Evolutionary conservation across 2,797 vertebrate genomes (phyloP).

Genomic region (Gallirallus australis): DNA sequence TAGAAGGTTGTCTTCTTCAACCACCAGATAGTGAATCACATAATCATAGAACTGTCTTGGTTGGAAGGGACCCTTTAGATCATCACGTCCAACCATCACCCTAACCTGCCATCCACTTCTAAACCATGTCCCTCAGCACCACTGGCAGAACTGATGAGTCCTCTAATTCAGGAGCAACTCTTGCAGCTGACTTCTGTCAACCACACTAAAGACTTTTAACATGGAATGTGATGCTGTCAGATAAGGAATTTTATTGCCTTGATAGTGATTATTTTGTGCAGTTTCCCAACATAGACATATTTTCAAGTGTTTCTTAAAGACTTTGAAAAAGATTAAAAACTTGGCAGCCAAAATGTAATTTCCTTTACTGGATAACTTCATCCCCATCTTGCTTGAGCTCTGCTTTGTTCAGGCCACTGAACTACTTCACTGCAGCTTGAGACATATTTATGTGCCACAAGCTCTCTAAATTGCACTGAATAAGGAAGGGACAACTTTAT

Average conservation of each 20-base stretch:
- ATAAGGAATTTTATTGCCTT: background rate
- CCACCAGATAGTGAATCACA: background rate
- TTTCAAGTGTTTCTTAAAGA: background rate
- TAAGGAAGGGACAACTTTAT: background rate
- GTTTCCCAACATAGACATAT: background rate
- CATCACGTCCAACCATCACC: no score
- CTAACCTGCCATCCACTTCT: no score
- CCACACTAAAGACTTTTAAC: background rate
- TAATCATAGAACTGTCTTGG: no score
- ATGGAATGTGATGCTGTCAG: background rate
- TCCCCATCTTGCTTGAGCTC: background rate
- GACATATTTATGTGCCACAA: background rate
- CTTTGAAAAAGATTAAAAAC: background rate
- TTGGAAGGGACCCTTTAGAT: no score
- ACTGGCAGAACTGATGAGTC: background rate
- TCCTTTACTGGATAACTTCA: background rate
- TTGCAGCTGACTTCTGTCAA: background rate
- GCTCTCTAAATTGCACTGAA: background rate
- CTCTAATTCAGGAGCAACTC: background rate
- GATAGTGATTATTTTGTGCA: background rate
- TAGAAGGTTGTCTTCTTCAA: background rate
- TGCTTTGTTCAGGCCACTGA: background rate
- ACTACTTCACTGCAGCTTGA: background rate
- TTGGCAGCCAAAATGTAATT: background rate
- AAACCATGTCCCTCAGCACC: no score